Percentiles rank a stretch among this genome's conserved stretches.
Evolutionary conservation across 2,797 vertebrate species (phyloP).

Genomic region (Halcyon leucocephala): DNA sequence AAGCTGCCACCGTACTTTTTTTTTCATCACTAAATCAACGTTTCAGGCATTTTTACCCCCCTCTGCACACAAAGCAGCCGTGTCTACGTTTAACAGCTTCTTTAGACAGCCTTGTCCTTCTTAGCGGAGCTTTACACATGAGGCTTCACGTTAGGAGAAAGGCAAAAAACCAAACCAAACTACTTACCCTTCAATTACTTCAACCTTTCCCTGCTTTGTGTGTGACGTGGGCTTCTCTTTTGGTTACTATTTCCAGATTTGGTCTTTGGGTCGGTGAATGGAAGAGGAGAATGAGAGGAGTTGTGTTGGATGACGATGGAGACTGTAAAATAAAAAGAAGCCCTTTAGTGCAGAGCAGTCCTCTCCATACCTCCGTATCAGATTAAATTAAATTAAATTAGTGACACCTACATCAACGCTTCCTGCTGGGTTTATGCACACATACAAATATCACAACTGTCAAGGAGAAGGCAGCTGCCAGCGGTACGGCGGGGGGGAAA

Average conservation of each 20-base stretch:
- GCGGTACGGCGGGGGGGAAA: not conserved
- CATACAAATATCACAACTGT: conserved; percentile 58
- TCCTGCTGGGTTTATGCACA: conserved; percentile 54
- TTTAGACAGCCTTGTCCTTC: not conserved
- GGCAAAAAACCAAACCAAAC: not conserved
- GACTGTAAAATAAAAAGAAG: conserved; percentile 68
- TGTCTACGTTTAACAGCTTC: not conserved
- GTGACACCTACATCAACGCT: conserved; percentile 64
- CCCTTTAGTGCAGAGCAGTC: conserved; percentile 39
- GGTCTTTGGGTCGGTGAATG: conserved; percentile 68
- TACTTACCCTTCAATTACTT: conserved; percentile 69
- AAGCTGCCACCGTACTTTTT: not conserved
- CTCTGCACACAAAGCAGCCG: not conserved
- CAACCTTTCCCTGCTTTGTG: conserved; percentile 60
- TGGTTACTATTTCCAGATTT: conserved; percentile 63
- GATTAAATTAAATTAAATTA: conserved; percentile 72
- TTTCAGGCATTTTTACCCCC: not conserved
- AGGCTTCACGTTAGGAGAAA: not conserved
- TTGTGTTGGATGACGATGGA: conserved; percentile 52
- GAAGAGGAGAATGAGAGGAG: conserved; percentile 60
- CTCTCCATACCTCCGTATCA: not conserved
- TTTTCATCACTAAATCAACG: not conserved
- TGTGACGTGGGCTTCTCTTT: conserved; percentile 49
- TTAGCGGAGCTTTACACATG: not conserved
- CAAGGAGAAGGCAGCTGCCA: conserved; percentile 34